A percentile compares a stretch with the other conserved stretches of the same genome.
Conservation (phyloP, 2,113 vertebrate genomes). For the Dipodomys spectabilis region DNA sequence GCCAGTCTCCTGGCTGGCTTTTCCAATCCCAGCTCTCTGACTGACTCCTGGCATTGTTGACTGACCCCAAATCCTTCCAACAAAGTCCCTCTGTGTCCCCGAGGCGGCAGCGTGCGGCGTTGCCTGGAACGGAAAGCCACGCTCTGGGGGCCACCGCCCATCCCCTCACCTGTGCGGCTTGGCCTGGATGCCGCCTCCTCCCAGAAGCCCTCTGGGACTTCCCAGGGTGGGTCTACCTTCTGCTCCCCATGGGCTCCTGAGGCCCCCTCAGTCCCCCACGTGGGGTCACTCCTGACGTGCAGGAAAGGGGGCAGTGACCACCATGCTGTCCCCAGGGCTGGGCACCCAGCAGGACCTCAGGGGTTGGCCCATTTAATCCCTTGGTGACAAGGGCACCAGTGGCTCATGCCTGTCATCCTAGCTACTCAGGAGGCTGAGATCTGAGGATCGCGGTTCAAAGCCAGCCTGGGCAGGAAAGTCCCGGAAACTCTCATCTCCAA, state of each 20-base stretch:
- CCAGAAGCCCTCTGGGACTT: constrained; percentile 31
- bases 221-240: not conserved
- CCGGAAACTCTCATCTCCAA: too few relatives aligned
- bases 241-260: not conserved
- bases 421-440: too few relatives aligned
- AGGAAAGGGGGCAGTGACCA: too few relatives aligned
- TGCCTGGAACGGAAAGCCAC: not conserved
- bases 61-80: not conserved
- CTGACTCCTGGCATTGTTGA: constrained; percentile 33
- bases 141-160: not conserved
- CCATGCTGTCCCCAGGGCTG: not conserved
- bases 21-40: constrained; percentile 29
- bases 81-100: constrained; percentile 30
- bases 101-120: not conserved
- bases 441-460: too few relatives aligned
- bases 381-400: too few relatives aligned
- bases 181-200: not conserved
- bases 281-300: too few relatives aligned
- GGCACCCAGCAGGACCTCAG: not conserved
- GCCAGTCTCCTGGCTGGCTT: not conserved
- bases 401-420: too few relatives aligned
- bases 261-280: fast-evolving
- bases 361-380: not conserved
- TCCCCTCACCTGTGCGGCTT: not conserved
- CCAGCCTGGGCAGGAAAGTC: too few relatives aligned